A percentile compares a stretch with the other conserved stretches of the same genome.
phyloP scores from a whole-genome alignment of 2,888 invertebrate species.

The Diaphora mendica region DNA sequence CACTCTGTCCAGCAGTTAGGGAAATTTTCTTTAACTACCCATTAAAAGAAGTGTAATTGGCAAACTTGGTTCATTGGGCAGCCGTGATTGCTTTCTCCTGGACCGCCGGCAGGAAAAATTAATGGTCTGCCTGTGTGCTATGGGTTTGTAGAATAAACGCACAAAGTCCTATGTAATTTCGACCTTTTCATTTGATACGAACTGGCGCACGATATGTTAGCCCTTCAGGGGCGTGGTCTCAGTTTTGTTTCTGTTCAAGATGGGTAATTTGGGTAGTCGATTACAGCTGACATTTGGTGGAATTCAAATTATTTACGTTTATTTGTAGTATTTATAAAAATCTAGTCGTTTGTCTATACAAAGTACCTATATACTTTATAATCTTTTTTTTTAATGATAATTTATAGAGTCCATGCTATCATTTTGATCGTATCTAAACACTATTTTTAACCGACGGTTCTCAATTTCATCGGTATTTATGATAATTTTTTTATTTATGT shows the following conservation, averaged over 20 bases:
- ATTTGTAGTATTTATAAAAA: neutral
- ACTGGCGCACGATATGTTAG: constrained; percentile 49
- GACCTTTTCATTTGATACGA: constrained; percentile 57
- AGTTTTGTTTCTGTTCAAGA: constrained; percentile 4
- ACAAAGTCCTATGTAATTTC: constrained; percentile 50
- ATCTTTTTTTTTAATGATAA: neutral
- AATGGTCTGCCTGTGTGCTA: constrained; percentile 67
- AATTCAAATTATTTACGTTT: neutral
- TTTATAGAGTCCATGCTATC: too few species aligned
- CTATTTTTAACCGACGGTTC: too few species aligned
- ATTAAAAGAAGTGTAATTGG: constrained; percentile 80
- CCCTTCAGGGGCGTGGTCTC: constrained; percentile 29
- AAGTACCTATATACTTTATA: neutral
- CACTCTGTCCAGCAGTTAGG: constrained; percentile 69
- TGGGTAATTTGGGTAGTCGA: neutral
- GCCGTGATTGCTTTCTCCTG: constrained; percentile 74
- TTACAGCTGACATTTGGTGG: neutral
- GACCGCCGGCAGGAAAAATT: constrained; percentile 69
- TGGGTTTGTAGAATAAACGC: constrained; percentile 60
- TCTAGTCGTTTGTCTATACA: neutral
- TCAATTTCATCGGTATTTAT: too few species aligned
- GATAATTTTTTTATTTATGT: too few species aligned
- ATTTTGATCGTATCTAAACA: too few species aligned
- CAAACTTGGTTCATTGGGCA: constrained; percentile 78
- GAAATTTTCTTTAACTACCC: constrained; percentile 74